Percentiles rank a stretch among this genome's conserved stretches.
Conservation (phyloP, 1,140 invertebrate species). For the Anastrepha obliqua region DNA sequence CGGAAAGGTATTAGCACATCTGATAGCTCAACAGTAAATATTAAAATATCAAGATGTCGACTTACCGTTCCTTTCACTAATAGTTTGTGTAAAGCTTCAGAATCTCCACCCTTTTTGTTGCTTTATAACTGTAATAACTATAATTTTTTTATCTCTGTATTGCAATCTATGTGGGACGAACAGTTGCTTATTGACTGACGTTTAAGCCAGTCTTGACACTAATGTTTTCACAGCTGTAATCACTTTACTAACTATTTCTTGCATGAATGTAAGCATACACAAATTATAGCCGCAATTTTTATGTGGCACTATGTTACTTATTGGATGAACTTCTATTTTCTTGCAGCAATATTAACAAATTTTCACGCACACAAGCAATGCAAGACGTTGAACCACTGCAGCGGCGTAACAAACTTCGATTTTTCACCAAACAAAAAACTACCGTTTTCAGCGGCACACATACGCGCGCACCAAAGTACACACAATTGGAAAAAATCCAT, state of each 20-base stretch:
- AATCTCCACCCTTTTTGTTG: neutral
- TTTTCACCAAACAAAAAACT: constrained; percentile 51
- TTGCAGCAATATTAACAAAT: neutral
- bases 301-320: neutral
- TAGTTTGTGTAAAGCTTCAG: no score
- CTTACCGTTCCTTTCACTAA: neutral
- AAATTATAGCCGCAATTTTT: neutral
- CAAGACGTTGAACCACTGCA: neutral
- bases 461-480: constrained; percentile 17
- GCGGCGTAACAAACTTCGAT: constrained; percentile 47
- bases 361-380: neutral
- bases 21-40: neutral
- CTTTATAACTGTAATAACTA: neutral
- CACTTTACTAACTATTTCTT: neutral
- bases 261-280: neutral
- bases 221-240: no score
- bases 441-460: constrained; percentile 18
- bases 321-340: neutral
- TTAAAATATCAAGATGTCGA: neutral
- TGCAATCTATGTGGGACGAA: neutral
- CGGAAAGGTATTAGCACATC: neutral
- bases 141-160: no score
- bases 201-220: neutral
- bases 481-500: constrained; percentile 34
- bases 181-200: neutral